phyloP scores from a whole-genome alignment of 2,797 vertebrate genomes.

The Enoplosus armatus region DNA sequence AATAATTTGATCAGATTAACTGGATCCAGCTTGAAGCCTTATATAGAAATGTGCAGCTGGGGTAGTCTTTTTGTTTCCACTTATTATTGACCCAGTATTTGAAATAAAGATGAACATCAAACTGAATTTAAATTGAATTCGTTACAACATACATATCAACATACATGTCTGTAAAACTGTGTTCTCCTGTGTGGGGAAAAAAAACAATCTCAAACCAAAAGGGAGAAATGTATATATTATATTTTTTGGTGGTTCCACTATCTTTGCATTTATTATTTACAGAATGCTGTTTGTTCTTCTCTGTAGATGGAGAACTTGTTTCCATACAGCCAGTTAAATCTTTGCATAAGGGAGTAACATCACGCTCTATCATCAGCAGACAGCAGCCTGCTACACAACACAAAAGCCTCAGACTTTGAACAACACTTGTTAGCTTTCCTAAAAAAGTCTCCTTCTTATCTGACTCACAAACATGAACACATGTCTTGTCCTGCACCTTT shows the following conservation, averaged over 20 bases:
- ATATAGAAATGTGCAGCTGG: not conserved
- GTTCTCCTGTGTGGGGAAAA: not conserved
- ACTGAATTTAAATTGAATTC: not conserved
- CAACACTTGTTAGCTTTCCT: not conserved
- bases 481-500: not conserved
- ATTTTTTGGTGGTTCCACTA: not conserved
- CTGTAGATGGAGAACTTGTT: not conserved
- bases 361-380: not conserved
- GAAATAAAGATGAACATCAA: not conserved
- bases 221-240: not conserved
- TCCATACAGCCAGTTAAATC: not conserved
- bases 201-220: not conserved
- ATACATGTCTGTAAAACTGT: not conserved
- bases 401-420: not conserved
- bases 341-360: not conserved
- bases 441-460: not conserved
- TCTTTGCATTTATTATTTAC: not conserved
- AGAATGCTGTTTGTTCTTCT: not conserved
- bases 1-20: not conserved
- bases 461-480: not conserved
- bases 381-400: not conserved
- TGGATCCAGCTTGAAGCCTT: not conserved
- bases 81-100: not conserved
- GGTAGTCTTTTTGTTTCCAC: not conserved
- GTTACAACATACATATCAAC: not conserved